phyloP scores from a whole-genome alignment of 2,113 vertebrate genomes.

The Cacatua alba region DNA sequence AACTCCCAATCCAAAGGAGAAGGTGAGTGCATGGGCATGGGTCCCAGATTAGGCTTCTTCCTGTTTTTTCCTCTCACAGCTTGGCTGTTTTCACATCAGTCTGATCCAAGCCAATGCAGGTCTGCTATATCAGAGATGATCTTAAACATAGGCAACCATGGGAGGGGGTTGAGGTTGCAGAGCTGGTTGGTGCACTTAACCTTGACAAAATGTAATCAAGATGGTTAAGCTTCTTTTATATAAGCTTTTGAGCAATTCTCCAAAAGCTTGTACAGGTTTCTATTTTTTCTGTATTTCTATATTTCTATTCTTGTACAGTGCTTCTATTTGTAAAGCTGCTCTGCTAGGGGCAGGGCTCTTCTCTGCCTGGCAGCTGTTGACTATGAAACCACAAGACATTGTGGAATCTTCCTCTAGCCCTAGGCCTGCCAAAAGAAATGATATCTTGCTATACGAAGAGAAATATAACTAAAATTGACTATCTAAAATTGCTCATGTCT shows the following conservation, averaged over 20 bases:
- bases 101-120: not conserved
- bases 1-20: not conserved
- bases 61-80: not conserved
- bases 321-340: not conserved
- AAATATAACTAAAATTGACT: not conserved
- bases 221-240: not conserved
- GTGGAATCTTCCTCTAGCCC: not conserved
- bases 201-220: not conserved
- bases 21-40: fast-evolving
- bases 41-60: not conserved
- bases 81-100: not conserved
- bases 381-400: not conserved
- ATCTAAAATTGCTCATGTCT: not conserved
- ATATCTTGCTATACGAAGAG: not conserved
- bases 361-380: not conserved
- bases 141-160: not conserved
- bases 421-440: not conserved
- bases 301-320: not conserved
- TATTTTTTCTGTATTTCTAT: not conserved
- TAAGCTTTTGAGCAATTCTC: not conserved
- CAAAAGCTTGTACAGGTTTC: not conserved
- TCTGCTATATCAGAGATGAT: not conserved
- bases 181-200: not conserved
- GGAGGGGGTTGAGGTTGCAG: not conserved
- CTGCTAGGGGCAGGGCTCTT: not conserved